A percentile compares a stretch with the other conserved stretches of the same genome.
These are phyloP conservation scores for Andrena praecox DNA, from an alignment of 2,888 invertebrate genomes.

Conservation along the genomic window DNA sequence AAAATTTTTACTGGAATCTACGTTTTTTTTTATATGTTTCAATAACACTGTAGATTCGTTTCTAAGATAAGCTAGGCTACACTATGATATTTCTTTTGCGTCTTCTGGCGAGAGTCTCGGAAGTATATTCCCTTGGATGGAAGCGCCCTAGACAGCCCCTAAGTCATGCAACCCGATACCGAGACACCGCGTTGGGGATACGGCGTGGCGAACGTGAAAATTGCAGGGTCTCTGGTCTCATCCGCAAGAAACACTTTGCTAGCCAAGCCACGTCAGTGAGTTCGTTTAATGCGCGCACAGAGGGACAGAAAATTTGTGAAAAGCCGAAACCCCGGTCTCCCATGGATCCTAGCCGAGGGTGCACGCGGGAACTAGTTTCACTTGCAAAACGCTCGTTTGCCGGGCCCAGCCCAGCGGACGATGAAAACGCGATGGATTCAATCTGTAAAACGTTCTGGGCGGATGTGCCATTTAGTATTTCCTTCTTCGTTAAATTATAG, in stretches of 20 bases:
- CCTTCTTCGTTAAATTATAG: neutral
- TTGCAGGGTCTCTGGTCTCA: slow-evolving; percentile 4
- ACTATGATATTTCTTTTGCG: no score
- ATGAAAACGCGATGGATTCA: slow-evolving; percentile 15
- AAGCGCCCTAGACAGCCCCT: no score
- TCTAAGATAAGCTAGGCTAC: no score
- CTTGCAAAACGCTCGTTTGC: slow-evolving; percentile 12
- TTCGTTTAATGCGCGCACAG: slow-evolving; percentile 31
- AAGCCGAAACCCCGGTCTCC: slow-evolving; percentile 35
- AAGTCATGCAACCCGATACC: no score
- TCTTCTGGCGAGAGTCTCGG: no score
- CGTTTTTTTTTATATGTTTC: no score
- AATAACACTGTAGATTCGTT: no score
- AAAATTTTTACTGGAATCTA: no score
- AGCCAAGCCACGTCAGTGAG: slow-evolving; percentile 32
- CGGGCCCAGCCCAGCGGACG: neutral
- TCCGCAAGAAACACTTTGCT: slow-evolving; percentile 17
- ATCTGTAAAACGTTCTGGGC: neutral
- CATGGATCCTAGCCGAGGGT: slow-evolving; percentile 27
- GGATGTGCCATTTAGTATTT: neutral
- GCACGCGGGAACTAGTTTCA: slow-evolving; percentile 15
- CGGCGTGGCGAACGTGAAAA: slow-evolving; percentile 17
- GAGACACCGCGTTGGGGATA: neutral
- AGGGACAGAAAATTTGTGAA: slow-evolving; percentile 49
- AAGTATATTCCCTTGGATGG: no score